Evolutionary conservation across 2,888 invertebrate species (phyloP).

Genomic region (Sarcophaga subvicina): DNA sequence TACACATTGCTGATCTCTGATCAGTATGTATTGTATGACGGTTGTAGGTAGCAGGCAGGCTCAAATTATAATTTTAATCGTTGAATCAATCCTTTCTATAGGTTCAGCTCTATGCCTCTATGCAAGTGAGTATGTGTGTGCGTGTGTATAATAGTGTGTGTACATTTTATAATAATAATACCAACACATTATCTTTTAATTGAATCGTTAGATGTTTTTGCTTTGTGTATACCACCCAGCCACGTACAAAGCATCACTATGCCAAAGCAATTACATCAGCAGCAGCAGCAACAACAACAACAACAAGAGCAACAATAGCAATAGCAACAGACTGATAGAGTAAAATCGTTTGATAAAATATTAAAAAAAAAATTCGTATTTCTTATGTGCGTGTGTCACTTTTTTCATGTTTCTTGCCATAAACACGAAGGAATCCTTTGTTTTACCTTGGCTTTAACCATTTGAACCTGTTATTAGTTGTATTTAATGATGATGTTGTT

Average conservation of each 20-base stretch:
- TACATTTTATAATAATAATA: constrained; percentile 35
- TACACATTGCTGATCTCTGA: not conserved
- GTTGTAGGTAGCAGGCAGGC: not conserved
- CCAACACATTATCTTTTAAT: constrained; percentile 65
- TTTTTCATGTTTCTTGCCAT: not conserved
- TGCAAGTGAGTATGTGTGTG: constrained; percentile 8
- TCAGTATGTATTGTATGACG: constrained; percentile 22
- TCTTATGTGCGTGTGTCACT: not conserved
- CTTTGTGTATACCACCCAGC: not conserved
- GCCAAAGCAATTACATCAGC: constrained; percentile 27
- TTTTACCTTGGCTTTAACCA: constrained; percentile 5
- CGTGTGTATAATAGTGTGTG: constrained; percentile 7
- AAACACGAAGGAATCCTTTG: constrained; percentile 17
- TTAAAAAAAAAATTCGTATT: constrained; percentile 41
- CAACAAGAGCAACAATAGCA: constrained; percentile 4
- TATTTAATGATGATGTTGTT: constrained; percentile 32
- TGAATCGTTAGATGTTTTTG: constrained; percentile 57
- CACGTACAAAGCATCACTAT: not conserved
- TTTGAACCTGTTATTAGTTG: not conserved
- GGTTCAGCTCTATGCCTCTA: constrained; percentile 7
- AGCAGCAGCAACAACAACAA: not conserved
- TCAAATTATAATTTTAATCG: constrained; percentile 44
- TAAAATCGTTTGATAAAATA: constrained; percentile 51
- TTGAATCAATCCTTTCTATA: constrained; percentile 20
- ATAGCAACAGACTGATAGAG: not conserved